Evolutionary conservation across 1,140 invertebrate genomes (phyloP), one percentile per base, ranked within the genome.

Genomic region (Penaeus indicus): DNA sequence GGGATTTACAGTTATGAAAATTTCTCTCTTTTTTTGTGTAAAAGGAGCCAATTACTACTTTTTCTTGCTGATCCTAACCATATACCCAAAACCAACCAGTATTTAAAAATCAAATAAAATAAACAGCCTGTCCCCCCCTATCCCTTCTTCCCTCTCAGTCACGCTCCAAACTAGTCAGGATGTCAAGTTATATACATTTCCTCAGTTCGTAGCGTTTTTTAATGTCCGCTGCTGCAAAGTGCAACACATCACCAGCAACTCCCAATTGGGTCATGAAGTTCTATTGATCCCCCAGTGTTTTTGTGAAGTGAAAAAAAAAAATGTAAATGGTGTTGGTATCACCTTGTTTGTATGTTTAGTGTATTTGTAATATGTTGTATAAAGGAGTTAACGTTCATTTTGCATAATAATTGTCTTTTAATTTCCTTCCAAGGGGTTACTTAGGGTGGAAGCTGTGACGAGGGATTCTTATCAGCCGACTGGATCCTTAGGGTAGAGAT

Each of bases 301-400:
- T 54, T 61, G 16, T 82, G 27, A 32, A 38, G 80, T 75, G 67
- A 82, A 83, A 61, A 83, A 69, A n/a, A 61, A 61, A 83, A 32
- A 61, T 88, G 80, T 83, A 88, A 87, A 88, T 83, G 80, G 86
- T 88, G 86, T 88, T 83, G 85, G 80, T 83, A 88, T 88, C 86
- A 88, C 80, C 72, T 75, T 83, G 64, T 88, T 82, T 60, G 81
- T 82, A 88, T 83, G 80, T 88, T 84, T 82, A 84, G 82, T 84
- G 77, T 86, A 86, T 86, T 81, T 80, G 85, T 86, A 86, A 86
- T 86, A 88, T 83, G 86, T 88, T 88, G 86, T 88, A 88, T 88
- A 88, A 88, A 88, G 86, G 86, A 88, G 86, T 88, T 88, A 83
- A 88, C 85, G 80, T 86, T 86, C 86, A 88, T 88, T 88, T 88